phyloP scores from a whole-genome alignment of 2,888 invertebrate species.

The Muschampia plurimacula region DNA sequence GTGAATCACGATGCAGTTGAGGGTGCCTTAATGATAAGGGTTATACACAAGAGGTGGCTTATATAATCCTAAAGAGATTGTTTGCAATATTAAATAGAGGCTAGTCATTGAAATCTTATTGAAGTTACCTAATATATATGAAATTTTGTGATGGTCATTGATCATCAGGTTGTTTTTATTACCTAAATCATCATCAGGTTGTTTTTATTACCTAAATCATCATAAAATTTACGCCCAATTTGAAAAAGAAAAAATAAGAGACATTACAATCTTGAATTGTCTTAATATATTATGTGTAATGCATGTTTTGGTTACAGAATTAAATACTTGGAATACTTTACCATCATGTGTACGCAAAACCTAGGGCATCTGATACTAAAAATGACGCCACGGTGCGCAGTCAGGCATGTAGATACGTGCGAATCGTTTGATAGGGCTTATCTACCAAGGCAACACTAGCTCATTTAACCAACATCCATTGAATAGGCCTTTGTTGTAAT shows the following conservation, averaged over 20 bases:
- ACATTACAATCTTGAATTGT: too few relatives aligned
- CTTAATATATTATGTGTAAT: too few relatives aligned
- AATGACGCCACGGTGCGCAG: constrained; percentile 16
- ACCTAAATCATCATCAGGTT: too few relatives aligned
- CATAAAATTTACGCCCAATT: too few relatives aligned
- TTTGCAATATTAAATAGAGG: too few relatives aligned
- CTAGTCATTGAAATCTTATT: too few relatives aligned
- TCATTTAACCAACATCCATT: constrained; percentile 15
- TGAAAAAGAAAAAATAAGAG: too few relatives aligned
- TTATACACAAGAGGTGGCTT: not conserved
- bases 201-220: too few relatives aligned
- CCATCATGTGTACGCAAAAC: not conserved
- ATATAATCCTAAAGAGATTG: not conserved
- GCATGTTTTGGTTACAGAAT: too few relatives aligned
- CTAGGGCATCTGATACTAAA: not conserved
- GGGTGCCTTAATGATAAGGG: not conserved
- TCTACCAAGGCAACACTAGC: constrained; percentile 19
- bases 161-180: too few relatives aligned
- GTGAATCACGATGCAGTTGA: not conserved
- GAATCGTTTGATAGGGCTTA: constrained; percentile 27
- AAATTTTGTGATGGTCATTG: too few relatives aligned
- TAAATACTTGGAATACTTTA: not conserved
- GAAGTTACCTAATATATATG: too few relatives aligned
- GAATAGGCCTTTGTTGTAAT: constrained; percentile 27
- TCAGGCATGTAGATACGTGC: constrained; percentile 26